A percentile compares a stretch with the other conserved stretches of the same genome.
Evolutionary conservation across 1,140 invertebrate species (phyloP).

Genomic region (Drosophila bocqueti): DNA sequence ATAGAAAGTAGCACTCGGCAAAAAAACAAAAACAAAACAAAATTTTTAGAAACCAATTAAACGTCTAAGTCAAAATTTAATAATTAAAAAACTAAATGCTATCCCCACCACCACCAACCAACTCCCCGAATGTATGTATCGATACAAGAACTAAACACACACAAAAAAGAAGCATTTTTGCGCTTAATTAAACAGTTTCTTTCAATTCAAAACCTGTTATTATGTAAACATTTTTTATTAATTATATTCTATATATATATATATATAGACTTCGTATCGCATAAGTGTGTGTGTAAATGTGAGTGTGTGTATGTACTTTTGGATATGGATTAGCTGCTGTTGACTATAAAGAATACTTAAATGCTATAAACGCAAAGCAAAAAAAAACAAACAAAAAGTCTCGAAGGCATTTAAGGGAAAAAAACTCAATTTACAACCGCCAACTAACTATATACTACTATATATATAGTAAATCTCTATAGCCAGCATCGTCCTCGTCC

Average conservation of each 20-base stretch:
- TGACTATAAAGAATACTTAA: conserved; percentile 49
- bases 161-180: conserved; percentile 38
- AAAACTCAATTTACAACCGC: conserved; percentile 41
- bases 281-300: conserved; percentile 55
- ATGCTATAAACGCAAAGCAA: conserved; percentile 47
- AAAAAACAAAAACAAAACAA: conserved; percentile 10
- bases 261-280: conserved; percentile 46
- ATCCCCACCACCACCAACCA: conserved; percentile 17
- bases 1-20: conserved; percentile 65
- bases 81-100: conserved; percentile 52
- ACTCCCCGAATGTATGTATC: conserved; percentile 25
- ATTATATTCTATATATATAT: conserved; percentile 43
- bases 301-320: conserved; percentile 62
- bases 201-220: conserved; percentile 71
- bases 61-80: conserved; percentile 56
- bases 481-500: conserved; percentile 17
- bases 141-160: conserved; percentile 44
- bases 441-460: conserved; percentile 16
- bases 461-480: conserved; percentile 16
- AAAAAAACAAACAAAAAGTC: conserved; percentile 26
- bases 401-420: conserved; percentile 23
- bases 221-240: conserved; percentile 63
- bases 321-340: conserved; percentile 61
- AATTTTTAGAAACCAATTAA: conserved; percentile 61
- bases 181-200: conserved; percentile 70